A percentile compares a stretch with the other conserved stretches of the same genome.
These are phyloP conservation scores for Sebastes flavidus DNA, from an alignment of 2,797 vertebrate genomes.

Conservation along the genomic window DNA sequence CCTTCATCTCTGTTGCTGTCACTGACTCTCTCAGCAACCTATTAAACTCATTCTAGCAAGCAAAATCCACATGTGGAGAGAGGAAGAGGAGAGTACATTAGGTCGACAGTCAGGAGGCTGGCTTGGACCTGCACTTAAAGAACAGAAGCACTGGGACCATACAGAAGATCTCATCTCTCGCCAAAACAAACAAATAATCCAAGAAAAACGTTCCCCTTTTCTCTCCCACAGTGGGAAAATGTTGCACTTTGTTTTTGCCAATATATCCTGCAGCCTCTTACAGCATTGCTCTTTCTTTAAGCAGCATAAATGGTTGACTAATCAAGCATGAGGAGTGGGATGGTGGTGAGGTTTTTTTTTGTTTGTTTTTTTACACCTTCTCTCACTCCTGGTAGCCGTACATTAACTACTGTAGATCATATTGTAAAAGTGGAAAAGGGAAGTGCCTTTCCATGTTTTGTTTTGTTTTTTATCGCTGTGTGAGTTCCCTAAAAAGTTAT, in stretches of 20 bases:
- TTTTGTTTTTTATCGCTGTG: not conserved
- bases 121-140: conserved; percentile 20
- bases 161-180: conserved; percentile 32
- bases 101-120: conserved; percentile 31
- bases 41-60: conserved; percentile 2
- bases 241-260: not conserved
- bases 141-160: conserved; percentile 28
- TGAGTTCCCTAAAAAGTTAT: conserved; percentile 4
- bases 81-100: conserved; percentile 13
- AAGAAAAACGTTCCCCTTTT: too few species aligned
- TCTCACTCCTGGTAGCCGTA: not conserved
- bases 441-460: not conserved
- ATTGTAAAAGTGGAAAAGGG: not conserved
- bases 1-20: not conserved
- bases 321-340: not conserved
- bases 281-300: not conserved
- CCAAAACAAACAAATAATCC: conserved; percentile 17
- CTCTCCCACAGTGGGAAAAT: not conserved
- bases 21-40: conserved; percentile 5
- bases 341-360: not conserved
- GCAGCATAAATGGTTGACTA: not conserved
- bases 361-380: not conserved
- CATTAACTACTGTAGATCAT: not conserved
- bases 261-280: not conserved
- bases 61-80: conserved; percentile 1